Conservation (phyloP, 2,113 vertebrate genomes). For the Myiozetetes cayanensis region DNA sequence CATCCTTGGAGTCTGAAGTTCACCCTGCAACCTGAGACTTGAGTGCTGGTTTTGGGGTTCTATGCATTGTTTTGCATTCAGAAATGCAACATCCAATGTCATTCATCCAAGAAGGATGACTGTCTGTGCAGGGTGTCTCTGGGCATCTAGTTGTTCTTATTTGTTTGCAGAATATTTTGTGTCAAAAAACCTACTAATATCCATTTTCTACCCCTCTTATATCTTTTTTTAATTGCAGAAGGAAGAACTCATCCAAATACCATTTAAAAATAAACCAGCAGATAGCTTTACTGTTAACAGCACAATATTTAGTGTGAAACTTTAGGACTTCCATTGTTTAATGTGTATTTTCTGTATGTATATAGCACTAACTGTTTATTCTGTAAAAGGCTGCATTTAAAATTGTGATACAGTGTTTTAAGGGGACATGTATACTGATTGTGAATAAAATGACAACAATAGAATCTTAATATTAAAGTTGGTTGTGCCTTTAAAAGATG, state of each 20-base stretch:
- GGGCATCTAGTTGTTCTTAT: not conserved
- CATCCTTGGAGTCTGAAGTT: not conserved
- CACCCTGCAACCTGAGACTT: not conserved
- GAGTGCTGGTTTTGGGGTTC: not conserved
- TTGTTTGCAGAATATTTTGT: not conserved
- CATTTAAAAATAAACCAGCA: not conserved
- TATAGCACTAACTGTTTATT: not conserved
- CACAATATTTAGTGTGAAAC: not conserved
- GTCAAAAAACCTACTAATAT: not conserved
- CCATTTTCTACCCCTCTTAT: not conserved
- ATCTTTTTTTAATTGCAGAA: not conserved
- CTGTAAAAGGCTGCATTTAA: not conserved
- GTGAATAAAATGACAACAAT: not conserved
- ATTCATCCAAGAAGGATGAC: not conserved
- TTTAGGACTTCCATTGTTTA: not conserved
- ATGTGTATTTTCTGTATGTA: not conserved
- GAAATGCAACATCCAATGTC: not conserved
- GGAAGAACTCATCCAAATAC: not conserved
- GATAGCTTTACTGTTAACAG: not conserved
- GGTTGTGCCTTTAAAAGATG: not conserved
- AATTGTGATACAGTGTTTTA: not conserved
- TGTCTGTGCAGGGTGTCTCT: fast-evolving
- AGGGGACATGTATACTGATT: not conserved
- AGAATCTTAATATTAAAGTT: not conserved
- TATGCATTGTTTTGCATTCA: not conserved